These are phyloP conservation scores for Varanus salvator DNA, from an alignment of 2,113 vertebrate species.

Conservation along the genomic window DNA sequence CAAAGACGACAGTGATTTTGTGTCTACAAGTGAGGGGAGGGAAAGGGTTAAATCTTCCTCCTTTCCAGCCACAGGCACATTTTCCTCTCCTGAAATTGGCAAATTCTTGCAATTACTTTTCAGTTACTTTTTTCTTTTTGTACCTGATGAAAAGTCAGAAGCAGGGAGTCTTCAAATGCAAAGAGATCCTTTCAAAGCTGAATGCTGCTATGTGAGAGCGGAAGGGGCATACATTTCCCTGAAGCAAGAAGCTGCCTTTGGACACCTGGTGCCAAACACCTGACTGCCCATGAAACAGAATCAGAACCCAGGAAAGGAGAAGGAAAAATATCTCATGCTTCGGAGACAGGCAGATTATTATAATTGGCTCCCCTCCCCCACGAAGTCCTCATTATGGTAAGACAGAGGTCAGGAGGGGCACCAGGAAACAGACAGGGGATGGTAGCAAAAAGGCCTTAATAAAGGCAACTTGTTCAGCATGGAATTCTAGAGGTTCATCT, in stretches of 20 bases:
- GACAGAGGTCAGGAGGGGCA: not conserved
- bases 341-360: not conserved
- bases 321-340: not conserved
- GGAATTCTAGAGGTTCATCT: not conserved
- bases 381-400: not conserved
- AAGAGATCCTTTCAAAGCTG: not conserved
- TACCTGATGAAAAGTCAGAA: not conserved
- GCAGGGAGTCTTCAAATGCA: not conserved
- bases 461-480: not conserved
- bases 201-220: not conserved
- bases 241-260: not conserved
- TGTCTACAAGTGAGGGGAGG: not conserved
- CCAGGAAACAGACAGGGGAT: no score
- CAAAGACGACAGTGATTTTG: not conserved
- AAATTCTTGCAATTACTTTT: not conserved
- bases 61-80: no score
- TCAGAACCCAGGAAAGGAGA: not conserved
- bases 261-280: not conserved
- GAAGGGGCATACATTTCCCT: not conserved
- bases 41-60: not conserved
- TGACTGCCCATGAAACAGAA: not conserved
- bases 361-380: constrained; percentile 8
- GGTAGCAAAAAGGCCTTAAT: not conserved
- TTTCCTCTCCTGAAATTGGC: not conserved
- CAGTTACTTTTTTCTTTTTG: no score